Evolutionary conservation across 2,113 vertebrate species (phyloP).

Genomic region (Chinchilla lanigera): DNA sequence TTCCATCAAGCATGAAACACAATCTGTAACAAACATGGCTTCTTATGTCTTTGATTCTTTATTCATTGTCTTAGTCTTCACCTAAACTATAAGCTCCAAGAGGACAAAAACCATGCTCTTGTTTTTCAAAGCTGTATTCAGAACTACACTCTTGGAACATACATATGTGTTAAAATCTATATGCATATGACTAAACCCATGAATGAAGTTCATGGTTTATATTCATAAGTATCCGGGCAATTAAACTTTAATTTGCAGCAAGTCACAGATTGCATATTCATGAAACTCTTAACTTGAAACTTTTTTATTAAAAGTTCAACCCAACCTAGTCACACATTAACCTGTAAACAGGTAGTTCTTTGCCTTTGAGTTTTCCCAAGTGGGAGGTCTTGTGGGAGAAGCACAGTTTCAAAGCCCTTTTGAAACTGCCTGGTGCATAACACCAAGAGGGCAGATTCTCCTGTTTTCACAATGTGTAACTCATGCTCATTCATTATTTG

Average conservation of each 20-base stretch:
- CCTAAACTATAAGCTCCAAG: background rate
- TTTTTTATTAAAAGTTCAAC: background rate
- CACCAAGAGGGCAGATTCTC: conserved; percentile 42
- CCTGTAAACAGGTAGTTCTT: background rate
- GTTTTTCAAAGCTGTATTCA: background rate
- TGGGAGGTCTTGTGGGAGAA: background rate
- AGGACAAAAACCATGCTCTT: background rate
- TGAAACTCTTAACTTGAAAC: conserved; percentile 20
- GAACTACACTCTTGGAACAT: background rate
- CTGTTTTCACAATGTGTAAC: conserved; percentile 73
- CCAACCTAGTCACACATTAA: conserved; percentile 36
- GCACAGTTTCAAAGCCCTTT: conserved; percentile 8
- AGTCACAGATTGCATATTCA: conserved; percentile 8
- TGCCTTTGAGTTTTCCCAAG: conserved; percentile 29
- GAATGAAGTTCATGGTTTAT: background rate
- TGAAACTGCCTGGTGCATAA: background rate
- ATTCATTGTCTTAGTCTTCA: background rate
- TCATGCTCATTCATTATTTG: conserved; percentile 83
- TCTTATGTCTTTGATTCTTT: background rate
- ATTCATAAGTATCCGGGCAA: background rate
- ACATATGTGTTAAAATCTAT: background rate
- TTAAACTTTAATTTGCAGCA: conserved; percentile 27
- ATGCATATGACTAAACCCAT: background rate
- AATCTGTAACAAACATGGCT: background rate
- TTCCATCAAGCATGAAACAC: background rate